Percentiles rank a stretch among this genome's conserved stretches.
Evolutionary conservation across 2,113 vertebrate genomes (phyloP).

Genomic region (Thomomys bottae): DNA sequence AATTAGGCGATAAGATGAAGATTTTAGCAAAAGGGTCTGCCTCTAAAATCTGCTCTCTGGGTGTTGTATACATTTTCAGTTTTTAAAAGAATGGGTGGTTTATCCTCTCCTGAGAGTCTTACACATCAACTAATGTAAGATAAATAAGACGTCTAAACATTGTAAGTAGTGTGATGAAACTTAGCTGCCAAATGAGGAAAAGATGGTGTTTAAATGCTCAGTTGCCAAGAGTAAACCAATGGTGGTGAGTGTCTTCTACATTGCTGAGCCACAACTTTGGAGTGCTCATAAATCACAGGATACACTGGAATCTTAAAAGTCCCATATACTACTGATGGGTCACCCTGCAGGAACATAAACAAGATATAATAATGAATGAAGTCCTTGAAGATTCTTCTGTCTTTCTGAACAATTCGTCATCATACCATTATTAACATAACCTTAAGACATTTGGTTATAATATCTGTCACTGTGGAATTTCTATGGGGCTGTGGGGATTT

Average conservation of each 20-base stretch:
- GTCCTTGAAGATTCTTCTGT: constrained; percentile 13
- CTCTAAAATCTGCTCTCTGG: background rate
- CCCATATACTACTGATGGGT: constrained; percentile 32
- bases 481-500: constrained; percentile 58
- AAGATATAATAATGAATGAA: constrained; percentile 44
- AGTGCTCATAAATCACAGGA: constrained; percentile 45
- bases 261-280: background rate
- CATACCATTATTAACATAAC: constrained; percentile 63
- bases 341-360: constrained; percentile 47
- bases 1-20: background rate
- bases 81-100: constrained; percentile 42
- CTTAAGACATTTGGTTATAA: constrained; percentile 63
- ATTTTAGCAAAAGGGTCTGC: background rate
- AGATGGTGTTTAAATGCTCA: constrained; percentile 14
- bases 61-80: background rate
- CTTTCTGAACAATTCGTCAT: constrained; percentile 69
- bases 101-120: constrained; percentile 55
- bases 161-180: constrained; percentile 52
- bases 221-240: background rate
- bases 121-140: constrained; percentile 47
- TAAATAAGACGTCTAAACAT: constrained; percentile 68
- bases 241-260: background rate
- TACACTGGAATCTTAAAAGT: background rate
- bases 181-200: constrained; percentile 40
- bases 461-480: constrained; percentile 72